These are phyloP conservation scores for Blastomussa wellsi DNA, from an alignment of 92 coral and sea anemone species.

Conservation along the genomic window DNA sequence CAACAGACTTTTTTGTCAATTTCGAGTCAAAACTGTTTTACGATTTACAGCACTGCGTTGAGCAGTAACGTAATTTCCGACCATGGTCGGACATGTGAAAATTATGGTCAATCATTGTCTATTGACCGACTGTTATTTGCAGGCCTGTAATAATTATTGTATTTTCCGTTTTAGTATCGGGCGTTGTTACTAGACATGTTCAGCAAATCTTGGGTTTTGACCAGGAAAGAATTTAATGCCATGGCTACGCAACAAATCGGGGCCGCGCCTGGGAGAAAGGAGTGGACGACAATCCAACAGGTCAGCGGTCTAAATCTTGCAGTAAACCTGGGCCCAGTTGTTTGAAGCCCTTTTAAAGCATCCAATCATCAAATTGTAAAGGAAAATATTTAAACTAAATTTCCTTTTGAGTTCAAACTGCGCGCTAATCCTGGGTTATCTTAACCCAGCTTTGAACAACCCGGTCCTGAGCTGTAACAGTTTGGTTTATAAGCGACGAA, in stretches of 20 bases:
- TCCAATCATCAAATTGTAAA: too few species aligned
- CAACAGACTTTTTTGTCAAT: too few species aligned
- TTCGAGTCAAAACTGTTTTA: too few species aligned
- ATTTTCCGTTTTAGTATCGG: conserved; percentile 49
- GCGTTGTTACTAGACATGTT: conserved; percentile 77
- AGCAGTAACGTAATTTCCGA: too few species aligned
- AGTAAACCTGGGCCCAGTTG: too few species aligned
- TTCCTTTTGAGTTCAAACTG: too few species aligned
- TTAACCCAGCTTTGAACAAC: background rate
- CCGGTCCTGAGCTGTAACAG: background rate
- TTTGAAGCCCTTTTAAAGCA: too few species aligned
- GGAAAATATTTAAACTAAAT: too few species aligned
- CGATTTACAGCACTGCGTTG: too few species aligned
- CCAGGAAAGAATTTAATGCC: conserved; percentile 66
- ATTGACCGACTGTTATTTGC: background rate
- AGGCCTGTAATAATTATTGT: background rate
- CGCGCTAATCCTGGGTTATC: too few species aligned
- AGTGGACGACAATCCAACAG: conserved; percentile 81
- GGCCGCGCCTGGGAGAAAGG: conserved; percentile 69
- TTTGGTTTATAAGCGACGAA: background rate
- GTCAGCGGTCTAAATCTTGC: background rate
- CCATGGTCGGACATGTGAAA: too few species aligned
- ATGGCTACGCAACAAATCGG: conserved; percentile 58
- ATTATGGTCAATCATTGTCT: too few species aligned
- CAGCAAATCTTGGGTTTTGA: conserved; percentile 48